Evolutionary conservation across 2,888 invertebrate species (phyloP).

Genomic region (Theretra japonica): DNA sequence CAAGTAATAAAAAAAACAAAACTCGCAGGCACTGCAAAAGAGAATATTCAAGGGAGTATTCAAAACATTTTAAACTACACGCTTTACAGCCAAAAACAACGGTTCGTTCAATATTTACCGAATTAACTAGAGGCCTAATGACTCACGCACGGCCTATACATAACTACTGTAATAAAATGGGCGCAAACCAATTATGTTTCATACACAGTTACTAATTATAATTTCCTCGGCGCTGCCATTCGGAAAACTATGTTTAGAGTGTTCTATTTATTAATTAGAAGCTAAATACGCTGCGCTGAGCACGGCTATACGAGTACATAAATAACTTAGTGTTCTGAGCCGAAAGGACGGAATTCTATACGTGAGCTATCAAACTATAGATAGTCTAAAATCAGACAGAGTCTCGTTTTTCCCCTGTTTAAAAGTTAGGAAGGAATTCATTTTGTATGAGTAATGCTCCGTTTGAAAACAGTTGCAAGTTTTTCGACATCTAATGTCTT

Average conservation of each 20-base stretch:
- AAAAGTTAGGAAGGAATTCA: background rate
- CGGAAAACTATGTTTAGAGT: constrained; percentile 69
- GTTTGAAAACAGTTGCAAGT: background rate
- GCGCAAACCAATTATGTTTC: constrained; percentile 66
- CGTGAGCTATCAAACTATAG: background rate
- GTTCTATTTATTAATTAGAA: constrained; percentile 69
- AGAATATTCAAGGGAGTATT: background rate
- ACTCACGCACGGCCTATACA: constrained; percentile 32
- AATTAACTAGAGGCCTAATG: constrained; percentile 18
- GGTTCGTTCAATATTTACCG: constrained; percentile 22
- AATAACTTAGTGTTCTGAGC: constrained; percentile 16
- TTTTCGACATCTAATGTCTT: background rate
- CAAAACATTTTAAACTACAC: background rate
- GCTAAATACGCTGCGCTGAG: constrained; percentile 60
- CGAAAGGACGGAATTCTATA: background rate
- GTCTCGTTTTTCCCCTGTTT: background rate
- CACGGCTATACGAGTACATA: constrained; percentile 50
- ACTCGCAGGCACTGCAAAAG: too few species aligned
- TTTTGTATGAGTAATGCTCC: background rate
- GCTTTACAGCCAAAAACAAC: background rate
- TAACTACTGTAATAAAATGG: constrained; percentile 49
- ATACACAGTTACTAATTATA: constrained; percentile 69
- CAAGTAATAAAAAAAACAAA: too few species aligned
- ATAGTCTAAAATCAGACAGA: background rate
- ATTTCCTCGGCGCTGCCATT: constrained; percentile 67